Evolutionary conservation across 2,113 vertebrate genomes (phyloP).

Genomic region (Colossoma macropomum): DNA sequence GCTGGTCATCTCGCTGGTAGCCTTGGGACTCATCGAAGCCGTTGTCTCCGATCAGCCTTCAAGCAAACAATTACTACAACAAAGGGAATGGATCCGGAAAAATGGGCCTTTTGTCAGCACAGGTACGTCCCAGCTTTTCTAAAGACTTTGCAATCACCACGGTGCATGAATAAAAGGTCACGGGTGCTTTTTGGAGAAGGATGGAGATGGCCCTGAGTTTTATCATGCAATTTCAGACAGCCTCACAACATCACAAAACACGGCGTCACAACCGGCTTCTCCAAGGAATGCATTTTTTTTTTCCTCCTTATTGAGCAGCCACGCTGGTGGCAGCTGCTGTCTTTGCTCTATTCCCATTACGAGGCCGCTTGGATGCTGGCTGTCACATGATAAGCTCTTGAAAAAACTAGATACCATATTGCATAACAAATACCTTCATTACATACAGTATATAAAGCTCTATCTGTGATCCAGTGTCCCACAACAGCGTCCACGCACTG

Average conservation of each 20-base stretch:
- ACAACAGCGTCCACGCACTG: constrained; percentile 27
- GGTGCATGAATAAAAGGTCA: constrained; percentile 51
- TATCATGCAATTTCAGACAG: constrained; percentile 51
- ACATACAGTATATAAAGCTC: constrained; percentile 39
- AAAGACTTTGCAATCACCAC: constrained; percentile 36
- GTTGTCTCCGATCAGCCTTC: constrained; percentile 44
- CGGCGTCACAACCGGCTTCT: constrained; percentile 31
- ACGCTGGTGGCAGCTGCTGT: constrained; percentile 42
- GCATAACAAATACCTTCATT: constrained; percentile 50
- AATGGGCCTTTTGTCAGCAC: constrained; percentile 29
- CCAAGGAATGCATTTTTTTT: constrained; percentile 7
- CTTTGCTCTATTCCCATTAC: constrained; percentile 48
- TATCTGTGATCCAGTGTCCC: constrained; percentile 35
- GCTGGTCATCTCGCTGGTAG: constrained; percentile 38
- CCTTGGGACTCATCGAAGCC: constrained; percentile 6
- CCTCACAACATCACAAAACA: constrained; percentile 41
- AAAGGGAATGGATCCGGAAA: constrained; percentile 25
- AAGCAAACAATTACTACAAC: constrained; percentile 45
- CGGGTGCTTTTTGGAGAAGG: neutral
- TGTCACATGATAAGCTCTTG: constrained; percentile 52
- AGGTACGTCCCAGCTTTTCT: constrained; percentile 22
- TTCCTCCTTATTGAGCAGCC: constrained; percentile 38
- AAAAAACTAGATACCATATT: constrained; percentile 43
- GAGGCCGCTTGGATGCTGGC: constrained; percentile 44
- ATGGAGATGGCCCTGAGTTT: constrained; percentile 18